phyloP scores from a whole-genome alignment of 2,797 vertebrate genomes.

The Sebastes trivittatus region DNA sequence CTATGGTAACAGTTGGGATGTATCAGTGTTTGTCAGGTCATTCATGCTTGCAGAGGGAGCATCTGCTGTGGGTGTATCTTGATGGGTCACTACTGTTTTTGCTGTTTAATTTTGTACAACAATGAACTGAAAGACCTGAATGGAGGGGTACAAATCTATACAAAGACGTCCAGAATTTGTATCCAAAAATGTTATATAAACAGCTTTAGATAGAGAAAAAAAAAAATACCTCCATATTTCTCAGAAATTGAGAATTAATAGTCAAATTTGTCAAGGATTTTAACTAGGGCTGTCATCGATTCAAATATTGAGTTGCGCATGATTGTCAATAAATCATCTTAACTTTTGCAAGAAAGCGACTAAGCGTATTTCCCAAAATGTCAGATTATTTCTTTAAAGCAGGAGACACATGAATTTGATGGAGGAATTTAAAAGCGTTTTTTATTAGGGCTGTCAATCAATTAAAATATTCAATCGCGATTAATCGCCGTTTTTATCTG shows the following conservation, averaged over 20 bases:
- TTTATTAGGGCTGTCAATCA: no score
- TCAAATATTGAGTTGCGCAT: no score
- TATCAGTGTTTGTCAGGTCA: constrained; percentile 46
- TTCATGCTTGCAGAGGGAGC: constrained; percentile 68
- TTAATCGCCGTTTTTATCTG: no score
- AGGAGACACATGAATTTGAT: no score
- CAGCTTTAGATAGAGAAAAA: not conserved
- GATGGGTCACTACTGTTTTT: constrained; percentile 11
- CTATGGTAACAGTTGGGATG: not conserved
- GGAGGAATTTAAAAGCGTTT: no score
- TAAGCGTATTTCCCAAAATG: no score
- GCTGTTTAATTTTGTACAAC: not conserved
- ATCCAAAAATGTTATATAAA: not conserved
- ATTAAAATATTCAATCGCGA: no score
- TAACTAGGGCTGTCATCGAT: no score
- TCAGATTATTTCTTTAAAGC: no score
- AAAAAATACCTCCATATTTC: not conserved
- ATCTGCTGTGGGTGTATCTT: constrained; percentile 74
- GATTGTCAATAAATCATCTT: no score
- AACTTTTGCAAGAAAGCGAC: no score
- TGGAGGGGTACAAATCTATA: not conserved
- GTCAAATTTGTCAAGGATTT: not conserved
- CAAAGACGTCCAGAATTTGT: not conserved
- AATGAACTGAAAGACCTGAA: not conserved
- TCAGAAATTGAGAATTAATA: not conserved